Percentiles rank a stretch among this genome's conserved stretches.
Conservation (phyloP, 2,113 vertebrate genomes). For the Scartelaos histophorus region DNA sequence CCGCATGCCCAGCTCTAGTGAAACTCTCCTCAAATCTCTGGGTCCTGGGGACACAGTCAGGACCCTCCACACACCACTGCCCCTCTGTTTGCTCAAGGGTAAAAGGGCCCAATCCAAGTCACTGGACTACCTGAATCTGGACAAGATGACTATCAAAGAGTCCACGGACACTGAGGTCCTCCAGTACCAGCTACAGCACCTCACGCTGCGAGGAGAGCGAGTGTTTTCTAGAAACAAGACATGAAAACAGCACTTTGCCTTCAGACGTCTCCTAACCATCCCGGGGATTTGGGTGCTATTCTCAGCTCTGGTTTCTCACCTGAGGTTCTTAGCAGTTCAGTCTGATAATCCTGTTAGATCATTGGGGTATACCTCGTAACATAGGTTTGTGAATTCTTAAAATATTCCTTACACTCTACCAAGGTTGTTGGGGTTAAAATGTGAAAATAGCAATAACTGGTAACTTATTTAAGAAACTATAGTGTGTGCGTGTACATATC, state of each 20-base stretch:
- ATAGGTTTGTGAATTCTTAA: constrained; percentile 36
- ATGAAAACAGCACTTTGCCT: constrained; percentile 68
- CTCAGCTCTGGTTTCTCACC: constrained; percentile 40
- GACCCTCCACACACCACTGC: constrained; percentile 84
- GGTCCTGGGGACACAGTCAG: constrained; percentile 80
- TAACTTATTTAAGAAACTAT: constrained; percentile 57
- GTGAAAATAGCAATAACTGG: constrained; percentile 77
- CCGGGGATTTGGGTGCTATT: constrained; percentile 53
- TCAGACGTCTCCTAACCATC: constrained; percentile 24
- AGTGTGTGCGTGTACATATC: constrained; percentile 41
- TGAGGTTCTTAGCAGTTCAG: constrained; percentile 48
- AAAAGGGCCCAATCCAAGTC: constrained; percentile 93
- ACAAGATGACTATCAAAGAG: constrained; percentile 93
- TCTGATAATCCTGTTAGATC: constrained; percentile 56
- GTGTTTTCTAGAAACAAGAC: constrained; percentile 90
- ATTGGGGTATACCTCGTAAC: constrained; percentile 42
- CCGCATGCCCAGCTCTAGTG: constrained; percentile 94
- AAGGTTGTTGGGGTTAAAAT: constrained; percentile 30
- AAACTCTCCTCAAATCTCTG: constrained; percentile 84
- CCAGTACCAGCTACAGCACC: constrained; percentile 94
- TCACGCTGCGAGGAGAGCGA: constrained; percentile 88
- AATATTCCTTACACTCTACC: constrained; percentile 34
- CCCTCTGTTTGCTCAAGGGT: constrained; percentile 90
- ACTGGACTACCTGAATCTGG: constrained; percentile 97
- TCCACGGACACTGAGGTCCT: constrained; percentile 93